Percentiles rank a stretch among this genome's conserved stretches.
Evolutionary conservation across 2,888 invertebrate genomes (phyloP).

Genomic region (Cybosia mesomella): DNA sequence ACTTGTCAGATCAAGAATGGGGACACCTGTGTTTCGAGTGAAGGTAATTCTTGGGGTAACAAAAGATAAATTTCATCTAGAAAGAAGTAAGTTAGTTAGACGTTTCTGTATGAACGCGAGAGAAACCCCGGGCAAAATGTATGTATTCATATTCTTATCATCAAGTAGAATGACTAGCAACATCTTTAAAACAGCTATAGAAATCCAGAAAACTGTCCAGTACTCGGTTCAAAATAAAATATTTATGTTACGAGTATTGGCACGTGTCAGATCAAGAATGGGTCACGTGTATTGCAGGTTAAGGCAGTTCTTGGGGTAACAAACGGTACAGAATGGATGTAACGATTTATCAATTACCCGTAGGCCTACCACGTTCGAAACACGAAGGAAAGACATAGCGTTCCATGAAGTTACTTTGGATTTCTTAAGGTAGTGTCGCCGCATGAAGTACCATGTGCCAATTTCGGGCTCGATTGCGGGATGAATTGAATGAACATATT

Average conservation of each 20-base stretch:
- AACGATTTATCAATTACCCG: slow-evolving; percentile 49
- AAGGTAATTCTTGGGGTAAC: slow-evolving; percentile 40
- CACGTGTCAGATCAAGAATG: neutral
- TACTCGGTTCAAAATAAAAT: neutral
- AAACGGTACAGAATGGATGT: slow-evolving; percentile 47
- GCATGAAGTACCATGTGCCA: no score
- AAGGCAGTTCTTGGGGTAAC: slow-evolving; percentile 46
- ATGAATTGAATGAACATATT: no score
- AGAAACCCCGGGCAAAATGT: neutral
- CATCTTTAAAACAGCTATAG: neutral
- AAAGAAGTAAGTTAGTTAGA: neutral
- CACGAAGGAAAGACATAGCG: no score
- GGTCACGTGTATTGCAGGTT: slow-evolving; percentile 17
- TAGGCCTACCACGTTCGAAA: neutral
- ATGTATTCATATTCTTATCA: no score
- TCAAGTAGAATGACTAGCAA: neutral
- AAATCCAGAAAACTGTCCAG: neutral
- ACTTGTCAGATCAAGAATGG: no score
- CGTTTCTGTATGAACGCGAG: neutral
- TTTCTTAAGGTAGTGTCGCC: no score
- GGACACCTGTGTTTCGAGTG: slow-evolving; percentile 12
- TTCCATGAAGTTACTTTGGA: no score
- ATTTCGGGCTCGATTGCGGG: no score
- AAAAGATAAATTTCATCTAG: slow-evolving; percentile 34
- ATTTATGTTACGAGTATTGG: neutral